Evolutionary conservation across 2,888 invertebrate species (phyloP).

Genomic region (Argyresthia albistria): DNA sequence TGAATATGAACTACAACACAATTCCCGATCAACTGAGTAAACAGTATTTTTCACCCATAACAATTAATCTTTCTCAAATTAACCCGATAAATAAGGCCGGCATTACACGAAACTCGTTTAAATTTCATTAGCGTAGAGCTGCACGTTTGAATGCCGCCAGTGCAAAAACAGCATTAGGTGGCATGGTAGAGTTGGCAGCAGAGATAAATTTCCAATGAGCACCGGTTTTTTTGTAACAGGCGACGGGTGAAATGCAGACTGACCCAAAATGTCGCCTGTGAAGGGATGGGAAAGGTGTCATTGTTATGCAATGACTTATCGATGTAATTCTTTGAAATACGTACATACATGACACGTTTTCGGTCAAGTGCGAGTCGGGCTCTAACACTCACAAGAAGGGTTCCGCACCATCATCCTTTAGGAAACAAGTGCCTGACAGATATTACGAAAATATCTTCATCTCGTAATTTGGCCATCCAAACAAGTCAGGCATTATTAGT

Average conservation of each 20-base stretch:
- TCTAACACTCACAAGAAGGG: too few species aligned
- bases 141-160: constrained; percentile 20
- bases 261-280: constrained; percentile 28
- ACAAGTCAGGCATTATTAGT: too few species aligned
- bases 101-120: constrained; percentile 23
- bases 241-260: constrained; percentile 28
- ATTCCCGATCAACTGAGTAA: too few species aligned
- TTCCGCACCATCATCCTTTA: too few species aligned
- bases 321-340: background rate
- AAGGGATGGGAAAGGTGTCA: constrained; percentile 22
- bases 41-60: background rate
- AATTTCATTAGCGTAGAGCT: constrained; percentile 37
- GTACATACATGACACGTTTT: too few species aligned
- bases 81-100: background rate
- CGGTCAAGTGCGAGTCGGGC: too few species aligned
- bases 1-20: too few species aligned
- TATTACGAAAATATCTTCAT: too few species aligned
- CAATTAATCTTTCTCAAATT: background rate
- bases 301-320: background rate
- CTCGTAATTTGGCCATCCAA: too few species aligned
- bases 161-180: constrained; percentile 43
- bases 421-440: too few species aligned
- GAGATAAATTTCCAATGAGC: constrained; percentile 59
- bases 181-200: constrained; percentile 12
- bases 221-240: constrained; percentile 35